Evolutionary conservation across 2,888 invertebrate genomes (phyloP).

Genomic region (Smittia sp.): DNA sequence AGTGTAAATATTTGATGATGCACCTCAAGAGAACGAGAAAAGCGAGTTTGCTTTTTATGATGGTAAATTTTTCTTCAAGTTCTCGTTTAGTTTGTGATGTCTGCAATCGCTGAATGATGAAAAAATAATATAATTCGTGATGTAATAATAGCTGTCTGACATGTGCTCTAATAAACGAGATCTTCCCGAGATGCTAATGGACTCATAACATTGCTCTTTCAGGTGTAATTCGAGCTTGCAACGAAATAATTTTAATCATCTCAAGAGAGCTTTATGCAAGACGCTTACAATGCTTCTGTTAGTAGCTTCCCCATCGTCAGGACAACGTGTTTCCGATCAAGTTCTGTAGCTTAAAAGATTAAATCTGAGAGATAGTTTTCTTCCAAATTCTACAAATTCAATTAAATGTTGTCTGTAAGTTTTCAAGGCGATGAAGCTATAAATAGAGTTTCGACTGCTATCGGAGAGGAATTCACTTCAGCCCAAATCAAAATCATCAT

Average conservation of each 20-base stretch:
- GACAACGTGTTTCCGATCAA: not conserved
- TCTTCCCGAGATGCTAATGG: not conserved
- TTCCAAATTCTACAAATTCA: not conserved
- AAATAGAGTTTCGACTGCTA: not conserved
- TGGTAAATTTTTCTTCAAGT: not conserved
- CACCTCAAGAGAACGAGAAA: not conserved
- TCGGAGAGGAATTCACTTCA: not conserved
- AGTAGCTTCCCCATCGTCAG: too few relatives aligned
- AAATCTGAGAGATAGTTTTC: not conserved
- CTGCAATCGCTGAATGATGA: not conserved
- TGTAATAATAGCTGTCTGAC: not conserved
- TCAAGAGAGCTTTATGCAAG: not conserved
- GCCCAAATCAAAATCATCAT: not conserved
- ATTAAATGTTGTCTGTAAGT: not conserved
- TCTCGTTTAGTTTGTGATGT: not conserved
- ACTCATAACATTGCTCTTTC: not conserved
- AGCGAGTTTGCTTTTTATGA: not conserved
- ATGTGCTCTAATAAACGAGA: not conserved
- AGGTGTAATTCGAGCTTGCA: not conserved
- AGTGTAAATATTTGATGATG: constrained; percentile 16
- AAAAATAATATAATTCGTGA: not conserved
- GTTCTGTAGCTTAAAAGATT: not conserved
- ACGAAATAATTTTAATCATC: constrained; percentile 7
- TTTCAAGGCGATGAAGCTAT: not conserved
- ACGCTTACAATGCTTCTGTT: not conserved